A percentile compares a stretch with the other conserved stretches of the same genome.
phyloP scores from a whole-genome alignment of 2,888 invertebrate species.

The Drosophila crucigera region DNA sequence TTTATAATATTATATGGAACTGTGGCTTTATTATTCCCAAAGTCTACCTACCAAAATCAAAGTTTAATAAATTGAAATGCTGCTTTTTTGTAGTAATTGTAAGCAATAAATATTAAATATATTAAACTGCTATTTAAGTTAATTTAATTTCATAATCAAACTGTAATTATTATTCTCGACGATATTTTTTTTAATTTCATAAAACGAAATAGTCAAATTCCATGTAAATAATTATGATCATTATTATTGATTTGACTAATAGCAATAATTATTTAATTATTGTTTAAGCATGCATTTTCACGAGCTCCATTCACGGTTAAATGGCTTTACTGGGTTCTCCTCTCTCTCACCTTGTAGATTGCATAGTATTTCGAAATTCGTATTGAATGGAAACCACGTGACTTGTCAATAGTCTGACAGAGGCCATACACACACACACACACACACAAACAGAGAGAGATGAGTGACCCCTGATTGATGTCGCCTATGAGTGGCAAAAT shows the following conservation, averaged over 20 bases:
- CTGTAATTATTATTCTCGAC: background rate
- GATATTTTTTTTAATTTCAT: background rate
- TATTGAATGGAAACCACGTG: constrained; percentile 40
- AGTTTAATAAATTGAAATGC: background rate
- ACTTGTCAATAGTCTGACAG: constrained; percentile 18
- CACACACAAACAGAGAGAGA: background rate
- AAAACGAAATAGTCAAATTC: background rate
- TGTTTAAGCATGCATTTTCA: background rate
- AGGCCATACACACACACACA: constrained; percentile 1
- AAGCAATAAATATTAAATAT: background rate
- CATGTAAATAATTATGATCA: background rate
- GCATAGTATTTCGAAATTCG: constrained; percentile 5
- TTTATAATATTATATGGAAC: too few relatives aligned
- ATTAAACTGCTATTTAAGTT: background rate
- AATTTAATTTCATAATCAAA: background rate
- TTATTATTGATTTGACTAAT: background rate
- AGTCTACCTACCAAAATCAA: background rate
- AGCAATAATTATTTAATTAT: background rate
- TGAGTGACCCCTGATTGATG: constrained; percentile 23
- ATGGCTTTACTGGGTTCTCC: background rate
- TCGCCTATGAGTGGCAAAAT: constrained; percentile 40
- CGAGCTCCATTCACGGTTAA: background rate
- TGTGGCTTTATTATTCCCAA: background rate
- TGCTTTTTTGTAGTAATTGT: background rate
- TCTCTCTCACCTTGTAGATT: constrained; percentile 3